A percentile compares a stretch with the other conserved stretches of the same genome.
These are phyloP conservation scores for Sinohyriopsis cumingii DNA, from an alignment of 2,888 invertebrate genomes.

Conservation along the genomic window DNA sequence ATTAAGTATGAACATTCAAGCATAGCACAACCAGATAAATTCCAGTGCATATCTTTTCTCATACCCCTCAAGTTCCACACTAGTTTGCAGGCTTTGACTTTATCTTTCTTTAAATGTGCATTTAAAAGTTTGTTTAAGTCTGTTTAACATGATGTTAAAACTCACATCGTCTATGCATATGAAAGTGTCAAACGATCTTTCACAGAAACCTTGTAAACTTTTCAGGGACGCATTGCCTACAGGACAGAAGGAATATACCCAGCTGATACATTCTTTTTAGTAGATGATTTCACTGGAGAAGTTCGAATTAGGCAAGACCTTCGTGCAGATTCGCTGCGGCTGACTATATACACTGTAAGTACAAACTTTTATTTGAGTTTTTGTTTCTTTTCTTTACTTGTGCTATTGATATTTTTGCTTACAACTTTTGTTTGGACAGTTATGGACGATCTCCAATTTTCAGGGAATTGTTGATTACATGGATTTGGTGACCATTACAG, in stretches of 20 bases:
- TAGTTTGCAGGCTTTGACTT: too few relatives aligned
- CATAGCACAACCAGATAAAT: too few relatives aligned
- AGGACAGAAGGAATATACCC: constrained; percentile 50
- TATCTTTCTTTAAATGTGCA: too few relatives aligned
- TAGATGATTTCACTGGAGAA: constrained; percentile 51
- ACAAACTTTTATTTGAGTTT: too few relatives aligned
- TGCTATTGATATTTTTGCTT: not conserved
- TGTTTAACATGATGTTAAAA: too few relatives aligned
- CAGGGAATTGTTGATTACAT: not conserved
- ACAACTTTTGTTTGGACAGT: not conserved
- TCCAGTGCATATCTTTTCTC: too few relatives aligned
- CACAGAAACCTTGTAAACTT: constrained; percentile 1
- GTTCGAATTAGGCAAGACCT: constrained; percentile 52
- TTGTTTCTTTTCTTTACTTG: too few relatives aligned
- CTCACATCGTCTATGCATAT: too few relatives aligned
- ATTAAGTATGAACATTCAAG: too few relatives aligned
- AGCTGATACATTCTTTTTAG: constrained; percentile 57
- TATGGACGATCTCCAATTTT: not conserved
- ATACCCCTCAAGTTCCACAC: too few relatives aligned
- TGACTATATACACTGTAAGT: constrained; percentile 53
- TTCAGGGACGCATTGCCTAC: constrained; percentile 54
- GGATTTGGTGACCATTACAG: not conserved
- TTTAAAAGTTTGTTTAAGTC: too few relatives aligned
- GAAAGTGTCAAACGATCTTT: too few relatives aligned
- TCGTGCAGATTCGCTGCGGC: constrained; percentile 46